A percentile compares a stretch with the other conserved stretches of the same genome.
Evolutionary conservation across 2,113 vertebrate species (phyloP).

Genomic region (Gymnocephalus cernua): DNA sequence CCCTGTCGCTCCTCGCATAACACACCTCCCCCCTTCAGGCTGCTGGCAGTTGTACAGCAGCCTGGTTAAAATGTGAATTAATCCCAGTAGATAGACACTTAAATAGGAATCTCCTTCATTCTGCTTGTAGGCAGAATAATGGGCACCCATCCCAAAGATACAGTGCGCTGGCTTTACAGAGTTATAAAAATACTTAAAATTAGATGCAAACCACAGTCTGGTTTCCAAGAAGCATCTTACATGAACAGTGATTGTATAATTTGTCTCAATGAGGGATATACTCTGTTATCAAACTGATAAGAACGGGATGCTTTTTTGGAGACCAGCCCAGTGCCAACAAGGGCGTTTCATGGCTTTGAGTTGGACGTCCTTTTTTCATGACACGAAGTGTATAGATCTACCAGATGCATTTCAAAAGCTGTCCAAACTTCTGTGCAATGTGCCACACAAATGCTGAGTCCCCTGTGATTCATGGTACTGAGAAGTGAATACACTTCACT

Average conservation of each 20-base stretch:
- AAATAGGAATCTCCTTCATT: slow-evolving; percentile 38
- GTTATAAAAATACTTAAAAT: background rate
- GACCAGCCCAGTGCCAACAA: slow-evolving; percentile 23
- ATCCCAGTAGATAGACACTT: slow-evolving; percentile 30
- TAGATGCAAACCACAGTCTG: slow-evolving; percentile 28
- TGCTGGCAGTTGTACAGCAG: slow-evolving; percentile 46
- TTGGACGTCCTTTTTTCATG: slow-evolving; percentile 15
- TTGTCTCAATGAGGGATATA: background rate
- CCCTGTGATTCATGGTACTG: background rate
- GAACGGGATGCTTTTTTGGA: slow-evolving; percentile 31
- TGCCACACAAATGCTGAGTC: background rate
- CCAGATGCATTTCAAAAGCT: slow-evolving; percentile 52
- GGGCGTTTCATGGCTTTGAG: slow-evolving; percentile 39
- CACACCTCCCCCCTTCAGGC: slow-evolving; percentile 65
- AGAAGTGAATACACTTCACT: background rate
- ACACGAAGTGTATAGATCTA: slow-evolving; percentile 62
- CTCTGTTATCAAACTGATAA: background rate
- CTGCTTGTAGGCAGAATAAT: slow-evolving; percentile 30
- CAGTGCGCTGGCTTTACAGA: slow-evolving; percentile 12
- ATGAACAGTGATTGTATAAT: background rate
- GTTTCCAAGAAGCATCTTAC: slow-evolving; percentile 35
- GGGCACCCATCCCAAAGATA: slow-evolving; percentile 20
- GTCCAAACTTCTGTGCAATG: background rate
- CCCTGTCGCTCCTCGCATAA: slow-evolving; percentile 46
- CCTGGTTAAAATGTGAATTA: slow-evolving; percentile 3